These are phyloP conservation scores for Tipula confusa DNA, from an alignment of 2,888 invertebrate species.

Conservation along the genomic window DNA sequence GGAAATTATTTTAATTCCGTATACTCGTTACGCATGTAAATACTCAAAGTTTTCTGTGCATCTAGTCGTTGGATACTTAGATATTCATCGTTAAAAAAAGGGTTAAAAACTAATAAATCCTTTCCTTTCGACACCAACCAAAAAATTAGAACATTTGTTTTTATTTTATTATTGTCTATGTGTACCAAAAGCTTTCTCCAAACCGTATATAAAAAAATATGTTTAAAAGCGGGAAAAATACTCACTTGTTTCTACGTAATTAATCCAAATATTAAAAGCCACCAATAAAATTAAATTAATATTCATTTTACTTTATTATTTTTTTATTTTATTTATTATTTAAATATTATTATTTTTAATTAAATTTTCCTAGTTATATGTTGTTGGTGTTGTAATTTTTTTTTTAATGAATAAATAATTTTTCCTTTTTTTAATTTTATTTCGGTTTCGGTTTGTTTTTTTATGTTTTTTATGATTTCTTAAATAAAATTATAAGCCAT, in stretches of 20 bases:
- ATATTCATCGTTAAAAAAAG: background rate
- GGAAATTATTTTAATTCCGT: background rate
- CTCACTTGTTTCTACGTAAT: slow-evolving; percentile 20
- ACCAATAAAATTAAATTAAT: slow-evolving; percentile 3
- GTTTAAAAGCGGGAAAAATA: background rate
- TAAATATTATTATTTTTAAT: background rate
- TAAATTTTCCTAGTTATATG: background rate
- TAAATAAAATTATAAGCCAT: background rate
- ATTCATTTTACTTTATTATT: slow-evolving; percentile 12
- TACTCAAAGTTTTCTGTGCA: background rate
- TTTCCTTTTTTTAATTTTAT: background rate
- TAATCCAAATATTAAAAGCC: slow-evolving; percentile 13
- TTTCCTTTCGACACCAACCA: background rate
- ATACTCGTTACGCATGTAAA: background rate
- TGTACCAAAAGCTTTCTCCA: background rate
- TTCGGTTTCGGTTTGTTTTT: background rate
- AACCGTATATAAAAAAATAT: background rate
- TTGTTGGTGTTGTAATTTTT: background rate
- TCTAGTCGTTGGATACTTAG: background rate
- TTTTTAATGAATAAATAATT: slow-evolving; percentile 6
- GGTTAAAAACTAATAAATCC: background rate
- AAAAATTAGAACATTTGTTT: background rate
- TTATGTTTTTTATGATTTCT: slow-evolving; percentile 4
- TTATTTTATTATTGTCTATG: no score
- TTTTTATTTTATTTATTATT: background rate